These are phyloP conservation scores for Spinus pinus DNA, from an alignment of 2,797 vertebrate species.

Conservation along the genomic window DNA sequence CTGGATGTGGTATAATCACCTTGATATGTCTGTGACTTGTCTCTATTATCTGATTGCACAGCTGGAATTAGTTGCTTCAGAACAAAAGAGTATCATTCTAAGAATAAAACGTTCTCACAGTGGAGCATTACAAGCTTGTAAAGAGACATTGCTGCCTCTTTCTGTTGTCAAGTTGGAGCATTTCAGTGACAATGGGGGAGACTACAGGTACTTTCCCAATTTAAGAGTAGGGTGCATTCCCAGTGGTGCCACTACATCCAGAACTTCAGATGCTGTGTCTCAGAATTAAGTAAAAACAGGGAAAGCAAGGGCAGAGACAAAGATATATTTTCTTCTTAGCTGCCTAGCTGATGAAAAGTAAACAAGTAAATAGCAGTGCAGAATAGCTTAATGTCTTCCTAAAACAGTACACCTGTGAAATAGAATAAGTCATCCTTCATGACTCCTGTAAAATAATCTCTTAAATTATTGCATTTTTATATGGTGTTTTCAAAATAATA, in stretches of 20 bases:
- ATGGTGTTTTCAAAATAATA: not conserved
- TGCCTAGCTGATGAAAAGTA: not conserved
- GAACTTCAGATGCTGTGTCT: not conserved
- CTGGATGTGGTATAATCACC: not conserved
- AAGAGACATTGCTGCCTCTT: not conserved
- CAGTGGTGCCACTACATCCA: not conserved
- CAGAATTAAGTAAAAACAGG: not conserved
- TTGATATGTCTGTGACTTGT: not conserved
- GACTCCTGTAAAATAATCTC: not conserved
- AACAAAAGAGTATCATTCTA: not conserved
- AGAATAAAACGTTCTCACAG: not conserved
- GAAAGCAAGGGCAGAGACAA: not conserved
- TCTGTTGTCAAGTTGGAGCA: not conserved
- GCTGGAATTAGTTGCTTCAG: not conserved
- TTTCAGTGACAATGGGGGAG: not conserved
- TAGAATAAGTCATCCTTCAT: not conserved
- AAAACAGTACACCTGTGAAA: not conserved
- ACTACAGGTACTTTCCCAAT: not conserved
- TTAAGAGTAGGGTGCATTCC: not conserved
- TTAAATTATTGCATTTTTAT: not conserved
- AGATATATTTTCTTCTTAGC: not conserved
- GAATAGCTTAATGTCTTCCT: not conserved
- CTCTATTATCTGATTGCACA: not conserved
- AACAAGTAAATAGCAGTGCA: not conserved
- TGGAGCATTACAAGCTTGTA: not conserved